Evolutionary conservation across 2,888 invertebrate genomes (phyloP).

Genomic region (Andrena chrysosceles): DNA sequence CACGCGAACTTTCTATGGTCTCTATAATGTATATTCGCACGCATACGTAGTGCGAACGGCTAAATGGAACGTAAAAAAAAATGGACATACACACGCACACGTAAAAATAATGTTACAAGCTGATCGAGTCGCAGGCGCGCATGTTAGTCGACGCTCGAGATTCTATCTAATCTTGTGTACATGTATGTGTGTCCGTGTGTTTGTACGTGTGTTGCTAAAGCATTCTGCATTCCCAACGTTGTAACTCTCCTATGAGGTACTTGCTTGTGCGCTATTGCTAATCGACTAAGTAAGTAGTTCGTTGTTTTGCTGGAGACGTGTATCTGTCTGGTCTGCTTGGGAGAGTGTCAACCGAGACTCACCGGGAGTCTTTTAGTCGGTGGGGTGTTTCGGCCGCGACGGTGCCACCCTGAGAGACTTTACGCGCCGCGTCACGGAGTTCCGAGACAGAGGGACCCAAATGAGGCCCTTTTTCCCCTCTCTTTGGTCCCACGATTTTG

Average conservation of each 20-base stretch:
- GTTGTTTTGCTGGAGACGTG: slow-evolving; percentile 40
- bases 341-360: slow-evolving; percentile 68
- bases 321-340: slow-evolving; percentile 26
- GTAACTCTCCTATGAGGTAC: slow-evolving; percentile 71
- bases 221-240: slow-evolving; percentile 82
- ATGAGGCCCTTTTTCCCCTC: too few relatives aligned
- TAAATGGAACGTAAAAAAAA: slow-evolving; percentile 1
- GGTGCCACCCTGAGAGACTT: background rate
- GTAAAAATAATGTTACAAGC: slow-evolving; percentile 6
- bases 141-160: slow-evolving; percentile 31
- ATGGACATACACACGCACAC: background rate
- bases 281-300: slow-evolving; percentile 53
- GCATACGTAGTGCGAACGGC: slow-evolving; percentile 12
- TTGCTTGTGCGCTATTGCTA: slow-evolving; percentile 70
- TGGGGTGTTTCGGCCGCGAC: background rate
- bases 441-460: too few relatives aligned
- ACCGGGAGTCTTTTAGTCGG: background rate
- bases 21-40: background rate
- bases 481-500: too few relatives aligned
- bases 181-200: background rate
- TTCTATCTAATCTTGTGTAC: slow-evolving; percentile 19
- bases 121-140: slow-evolving; percentile 3
- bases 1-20: background rate
- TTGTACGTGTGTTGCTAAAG: slow-evolving; percentile 70
- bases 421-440: background rate